Percentiles rank a stretch among this genome's conserved stretches.
These are phyloP conservation scores for Lates japonicus DNA, from an alignment of 2,797 vertebrate species.

Conservation along the genomic window DNA sequence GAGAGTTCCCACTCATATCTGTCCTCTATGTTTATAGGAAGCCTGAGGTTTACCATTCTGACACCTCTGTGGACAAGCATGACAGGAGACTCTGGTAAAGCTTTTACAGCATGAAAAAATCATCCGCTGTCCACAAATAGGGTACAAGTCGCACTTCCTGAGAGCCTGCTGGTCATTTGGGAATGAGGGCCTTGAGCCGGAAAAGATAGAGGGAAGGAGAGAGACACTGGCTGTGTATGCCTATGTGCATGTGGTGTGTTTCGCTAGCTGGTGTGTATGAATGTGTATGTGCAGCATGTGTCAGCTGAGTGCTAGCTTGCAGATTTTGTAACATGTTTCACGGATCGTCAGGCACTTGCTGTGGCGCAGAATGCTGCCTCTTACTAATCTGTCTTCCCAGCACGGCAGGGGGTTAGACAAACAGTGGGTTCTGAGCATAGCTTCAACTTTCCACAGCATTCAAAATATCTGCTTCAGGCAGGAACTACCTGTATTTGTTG, in stretches of 20 bases:
- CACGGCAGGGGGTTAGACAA: slow-evolving; percentile 62
- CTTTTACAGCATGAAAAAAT: slow-evolving; percentile 85
- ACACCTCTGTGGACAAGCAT: slow-evolving; percentile 53
- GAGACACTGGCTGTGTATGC: slow-evolving; percentile 3
- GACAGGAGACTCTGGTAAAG: slow-evolving; percentile 59
- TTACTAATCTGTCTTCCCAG: slow-evolving; percentile 65
- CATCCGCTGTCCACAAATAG: slow-evolving; percentile 73
- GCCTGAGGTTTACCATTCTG: slow-evolving; percentile 44
- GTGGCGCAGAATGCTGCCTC: slow-evolving; percentile 49
- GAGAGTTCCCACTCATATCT: slow-evolving; percentile 17
- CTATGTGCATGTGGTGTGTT: slow-evolving; percentile 1
- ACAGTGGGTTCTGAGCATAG: slow-evolving; percentile 43
- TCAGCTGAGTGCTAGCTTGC: slow-evolving; percentile 68
- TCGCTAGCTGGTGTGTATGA: slow-evolving; percentile 26
- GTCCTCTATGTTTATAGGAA: slow-evolving; percentile 43
- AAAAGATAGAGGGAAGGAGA: slow-evolving; percentile 50
- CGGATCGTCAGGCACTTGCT: slow-evolving; percentile 63
- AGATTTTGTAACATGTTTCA: slow-evolving; percentile 73
- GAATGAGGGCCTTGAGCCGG: slow-evolving; percentile 63
- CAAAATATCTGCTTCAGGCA: slow-evolving; percentile 34
- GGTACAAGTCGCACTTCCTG: slow-evolving; percentile 63
- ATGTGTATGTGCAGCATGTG: slow-evolving; percentile 55
- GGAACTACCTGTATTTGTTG: slow-evolving; percentile 11
- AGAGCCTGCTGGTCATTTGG: slow-evolving; percentile 71
- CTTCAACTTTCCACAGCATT: slow-evolving; percentile 35